phyloP scores from a whole-genome alignment of 2,888 invertebrate species.

The Heteromurus nitidus region DNA sequence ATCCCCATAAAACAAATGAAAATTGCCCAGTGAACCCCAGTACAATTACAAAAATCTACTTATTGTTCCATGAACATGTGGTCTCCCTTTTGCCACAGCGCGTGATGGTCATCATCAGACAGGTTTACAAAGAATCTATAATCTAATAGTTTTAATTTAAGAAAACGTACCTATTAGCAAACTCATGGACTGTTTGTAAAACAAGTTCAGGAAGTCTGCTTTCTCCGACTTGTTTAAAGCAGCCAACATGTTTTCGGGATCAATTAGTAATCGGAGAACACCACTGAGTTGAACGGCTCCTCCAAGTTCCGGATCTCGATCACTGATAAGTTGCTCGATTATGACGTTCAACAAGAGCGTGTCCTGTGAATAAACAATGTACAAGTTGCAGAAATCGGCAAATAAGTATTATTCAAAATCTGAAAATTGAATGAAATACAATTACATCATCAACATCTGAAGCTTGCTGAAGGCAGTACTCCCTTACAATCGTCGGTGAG shows the following conservation, averaged over 20 bases:
- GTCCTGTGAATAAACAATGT: constrained; percentile 80
- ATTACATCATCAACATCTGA: constrained; percentile 91
- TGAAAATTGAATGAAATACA: constrained; percentile 30
- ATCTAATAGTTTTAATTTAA: background rate
- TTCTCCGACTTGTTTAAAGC: constrained; percentile 96
- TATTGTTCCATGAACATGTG: constrained; percentile 55
- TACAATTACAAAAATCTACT: constrained; percentile 5
- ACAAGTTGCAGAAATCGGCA: background rate
- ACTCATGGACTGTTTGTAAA: constrained; percentile 98
- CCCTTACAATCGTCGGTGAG: constrained; percentile 97
- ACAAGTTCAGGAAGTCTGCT: constrained; percentile 97
- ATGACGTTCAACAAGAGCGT: constrained; percentile 91
- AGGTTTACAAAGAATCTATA: background rate
- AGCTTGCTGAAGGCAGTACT: constrained; percentile 95
- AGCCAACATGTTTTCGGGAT: constrained; percentile 98
- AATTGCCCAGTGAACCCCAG: background rate
- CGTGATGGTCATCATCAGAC: constrained; percentile 70
- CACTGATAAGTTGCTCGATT: constrained; percentile 98
- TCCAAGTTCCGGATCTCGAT: constrained; percentile 96
- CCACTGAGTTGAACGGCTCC: constrained; percentile 98
- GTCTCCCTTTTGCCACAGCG: constrained; percentile 69
- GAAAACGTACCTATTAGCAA: constrained; percentile 87
- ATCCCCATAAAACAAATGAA: constrained; percentile 4
- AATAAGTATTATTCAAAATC: no score
- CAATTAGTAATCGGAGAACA: constrained; percentile 92